Evolutionary conservation across 2,113 vertebrate species (phyloP), one percentile per base, ranked within the genome.

Genomic region (Sander vitreus): DNA sequence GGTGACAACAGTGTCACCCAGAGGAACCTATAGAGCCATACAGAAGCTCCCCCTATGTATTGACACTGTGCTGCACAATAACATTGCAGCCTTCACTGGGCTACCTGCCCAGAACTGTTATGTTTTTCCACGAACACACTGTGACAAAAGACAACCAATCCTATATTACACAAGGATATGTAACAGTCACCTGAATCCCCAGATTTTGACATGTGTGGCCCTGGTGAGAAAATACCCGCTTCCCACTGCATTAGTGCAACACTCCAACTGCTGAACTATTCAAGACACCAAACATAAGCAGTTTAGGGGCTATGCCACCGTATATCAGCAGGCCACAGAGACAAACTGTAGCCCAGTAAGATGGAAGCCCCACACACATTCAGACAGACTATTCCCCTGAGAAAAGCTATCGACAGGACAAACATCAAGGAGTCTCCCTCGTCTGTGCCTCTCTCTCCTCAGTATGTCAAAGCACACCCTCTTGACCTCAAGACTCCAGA

Each of bases 381-480:
- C 60, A 81, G 87, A 86, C 84, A 79, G 73, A 84, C 86, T 77
- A 88, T 82, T 93, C 93, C 93, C 93, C 72, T n/a, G 90, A 93
- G 91, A 76, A 47, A 72, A 75, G 80, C 84, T 78, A 92, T 94
- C 67, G 92, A 92, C 92, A 90, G 93, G 87, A 87, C 93, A 92
- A 91, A 93, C 92, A 93, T 94, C 85, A 93, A 93, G 91, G 78
- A 91, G 86, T 83, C 82, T 69, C 77, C 83, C 73, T 84, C 27
- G 18, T 36, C 71, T 76, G 67, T 69, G 80, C 84, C 71, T 84
- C 89, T 80, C 76, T 80, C 87, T 86, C 83, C 85, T 85, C 91
- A 58, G 91, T 92, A 82, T 92, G 93, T 94, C 91, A 91, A 91
- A 91, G 91, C 88, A 83, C 85, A 91, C 88, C 89, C 90, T 89